Percentiles rank a stretch among this genome's conserved stretches.
These are phyloP conservation scores for Poecilia wingei DNA, from an alignment of 2,797 vertebrate genomes.

Conservation along the genomic window DNA sequence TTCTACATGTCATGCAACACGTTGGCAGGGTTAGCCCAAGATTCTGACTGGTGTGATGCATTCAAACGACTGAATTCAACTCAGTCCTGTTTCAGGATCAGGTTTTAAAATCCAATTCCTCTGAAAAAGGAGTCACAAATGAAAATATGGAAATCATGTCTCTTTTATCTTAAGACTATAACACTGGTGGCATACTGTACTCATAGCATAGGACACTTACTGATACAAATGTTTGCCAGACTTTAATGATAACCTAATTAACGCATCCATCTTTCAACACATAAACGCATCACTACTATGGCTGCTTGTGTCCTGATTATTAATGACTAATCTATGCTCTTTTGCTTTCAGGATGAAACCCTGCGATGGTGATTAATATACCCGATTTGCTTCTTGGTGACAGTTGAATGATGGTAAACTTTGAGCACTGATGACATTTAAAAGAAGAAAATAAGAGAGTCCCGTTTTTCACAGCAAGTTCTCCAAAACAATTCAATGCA, in stretches of 20 bases:
- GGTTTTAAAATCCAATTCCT: neutral
- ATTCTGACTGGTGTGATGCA: neutral
- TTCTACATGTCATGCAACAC: neutral
- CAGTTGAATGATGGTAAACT: constrained; percentile 52
- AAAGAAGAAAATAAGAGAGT: constrained; percentile 16
- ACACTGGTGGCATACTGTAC: constrained; percentile 12
- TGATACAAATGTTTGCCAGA: constrained; percentile 51
- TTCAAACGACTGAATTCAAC: neutral
- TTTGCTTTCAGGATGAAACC: constrained; percentile 36
- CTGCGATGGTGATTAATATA: constrained; percentile 47
- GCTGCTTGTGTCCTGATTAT: constrained; percentile 41
- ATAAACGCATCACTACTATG: constrained; percentile 52
- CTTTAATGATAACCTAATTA: constrained; percentile 64
- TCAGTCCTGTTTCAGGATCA: neutral
- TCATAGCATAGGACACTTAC: constrained; percentile 25
- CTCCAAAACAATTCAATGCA: constrained; percentile 44
- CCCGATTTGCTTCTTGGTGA: constrained; percentile 26
- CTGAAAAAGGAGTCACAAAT: neutral
- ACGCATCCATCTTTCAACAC: constrained; percentile 46
- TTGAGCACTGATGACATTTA: constrained; percentile 18
- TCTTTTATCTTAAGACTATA: constrained; percentile 19
- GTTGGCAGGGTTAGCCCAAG: neutral
- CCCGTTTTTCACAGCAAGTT: constrained; percentile 12
- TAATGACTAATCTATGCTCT: constrained; percentile 47
- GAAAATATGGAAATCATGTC: neutral